These are phyloP conservation scores for Solenodon paradoxus DNA, from an alignment of 2,113 vertebrate genomes.

Conservation along the genomic window DNA sequence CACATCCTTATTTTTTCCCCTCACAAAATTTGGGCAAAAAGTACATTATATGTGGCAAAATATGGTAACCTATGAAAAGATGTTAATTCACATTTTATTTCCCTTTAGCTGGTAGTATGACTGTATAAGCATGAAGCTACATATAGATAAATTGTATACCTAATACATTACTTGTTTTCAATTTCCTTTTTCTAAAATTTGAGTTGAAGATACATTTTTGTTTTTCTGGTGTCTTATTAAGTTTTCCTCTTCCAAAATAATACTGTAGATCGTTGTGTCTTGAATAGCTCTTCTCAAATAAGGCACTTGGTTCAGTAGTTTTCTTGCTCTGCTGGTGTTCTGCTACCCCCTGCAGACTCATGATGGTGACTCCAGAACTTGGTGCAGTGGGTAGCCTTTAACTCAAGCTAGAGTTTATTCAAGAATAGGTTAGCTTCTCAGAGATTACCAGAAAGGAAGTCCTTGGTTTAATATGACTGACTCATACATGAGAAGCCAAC, in stretches of 20 bases:
- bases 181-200: neutral
- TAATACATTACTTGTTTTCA: neutral
- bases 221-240: neutral
- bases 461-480: too few species aligned
- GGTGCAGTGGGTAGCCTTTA: neutral
- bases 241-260: neutral
- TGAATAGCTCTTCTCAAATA: neutral
- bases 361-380: neutral
- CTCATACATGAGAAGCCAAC: neutral
- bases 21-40: too few species aligned
- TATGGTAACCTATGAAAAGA: neutral
- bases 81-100: neutral
- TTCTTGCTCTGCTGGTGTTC: neutral
- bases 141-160: neutral
- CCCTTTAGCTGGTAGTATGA: neutral
- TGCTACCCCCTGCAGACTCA: neutral
- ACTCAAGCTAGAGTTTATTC: neutral
- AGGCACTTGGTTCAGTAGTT: neutral
- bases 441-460: neutral
- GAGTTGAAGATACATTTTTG: neutral
- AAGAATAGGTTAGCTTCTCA: neutral
- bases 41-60: too few species aligned
- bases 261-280: neutral
- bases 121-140: neutral
- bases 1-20: too few species aligned